Evolutionary conservation across 2,113 vertebrate species (phyloP).

Genomic region (Coptodon rendalli): DNA sequence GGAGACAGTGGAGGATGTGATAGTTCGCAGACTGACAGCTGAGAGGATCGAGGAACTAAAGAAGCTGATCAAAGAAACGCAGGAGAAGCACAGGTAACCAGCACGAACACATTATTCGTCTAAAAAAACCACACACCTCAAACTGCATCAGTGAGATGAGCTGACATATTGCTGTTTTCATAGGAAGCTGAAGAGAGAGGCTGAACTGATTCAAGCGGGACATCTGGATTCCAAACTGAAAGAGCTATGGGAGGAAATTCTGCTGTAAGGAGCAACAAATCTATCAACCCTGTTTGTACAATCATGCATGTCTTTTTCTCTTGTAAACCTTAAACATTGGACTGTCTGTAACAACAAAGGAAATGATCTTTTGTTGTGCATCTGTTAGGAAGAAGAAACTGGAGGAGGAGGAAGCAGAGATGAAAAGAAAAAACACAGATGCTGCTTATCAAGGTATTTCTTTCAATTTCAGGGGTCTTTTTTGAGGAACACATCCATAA

Average conservation of each 20-base stretch:
- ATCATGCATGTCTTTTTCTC: not conserved
- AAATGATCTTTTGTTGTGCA: not conserved
- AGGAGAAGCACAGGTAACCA: conserved; percentile 88
- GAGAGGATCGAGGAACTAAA: conserved; percentile 92
- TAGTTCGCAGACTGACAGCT: conserved; percentile 87
- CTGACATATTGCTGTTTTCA: not conserved
- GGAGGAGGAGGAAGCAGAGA: conserved; percentile 88
- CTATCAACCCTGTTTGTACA: not conserved
- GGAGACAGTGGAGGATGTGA: conserved; percentile 95
- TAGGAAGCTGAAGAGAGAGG: conserved; percentile 90
- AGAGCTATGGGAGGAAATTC: conserved; percentile 87
- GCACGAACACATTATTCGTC: not conserved
- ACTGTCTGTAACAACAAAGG: not conserved
- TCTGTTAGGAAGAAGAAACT: conserved; percentile 73
- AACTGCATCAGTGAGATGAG: not conserved
- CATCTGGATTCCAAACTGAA: conserved; percentile 88
- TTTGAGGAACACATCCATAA: not conserved
- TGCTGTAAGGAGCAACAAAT: conserved; percentile 71
- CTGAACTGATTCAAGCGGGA: conserved; percentile 88
- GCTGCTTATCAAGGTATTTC: conserved; percentile 87
- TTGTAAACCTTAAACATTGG: not conserved
- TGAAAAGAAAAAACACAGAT: conserved; percentile 89
- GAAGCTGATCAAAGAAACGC: conserved; percentile 89
- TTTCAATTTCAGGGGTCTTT: not conserved
- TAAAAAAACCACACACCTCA: not conserved